Base-by-base conservation (phyloP, 2,888 invertebrate species). In the Eupithecia exiguata region DNA sequence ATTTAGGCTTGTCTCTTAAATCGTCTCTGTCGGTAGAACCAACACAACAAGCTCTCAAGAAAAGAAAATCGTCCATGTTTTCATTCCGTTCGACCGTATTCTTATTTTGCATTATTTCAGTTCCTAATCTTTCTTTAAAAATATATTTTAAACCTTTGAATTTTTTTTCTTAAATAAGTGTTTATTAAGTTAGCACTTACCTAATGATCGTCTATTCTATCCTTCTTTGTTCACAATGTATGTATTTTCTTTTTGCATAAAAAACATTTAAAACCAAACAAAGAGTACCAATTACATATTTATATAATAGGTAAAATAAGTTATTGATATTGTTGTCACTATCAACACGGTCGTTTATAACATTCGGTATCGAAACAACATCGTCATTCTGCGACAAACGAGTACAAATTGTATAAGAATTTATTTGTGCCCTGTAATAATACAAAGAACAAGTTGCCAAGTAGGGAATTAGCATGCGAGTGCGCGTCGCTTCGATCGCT, bases 381-480 rank as follows among this genome's bases (percentile, higher is more conserved):
- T 88, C 86, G 83, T 84, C 85, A 86, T 63, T 84, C 86, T 84
- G 82, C 82, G 87, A 90, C 90, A 91, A 92, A 92, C 89, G 82
- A 91, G 83, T 91, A 91, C 92, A 90, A 91, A 92, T 92, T 91
- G 89, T 88, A 80, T 85, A 88, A 87, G 83, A 89, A 88, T 88
- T 86, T 87, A 85, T 86, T 84, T 84, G 82, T 87, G 80, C 84
- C 85, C 84, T 87, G 87, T 86, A 84, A 85, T 84, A 84, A 65
- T 65, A 65, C 81, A 81, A 86, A 83, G 82, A 84, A 88, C 86
- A 88, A 87, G 86, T 86, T 84, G 84, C 78, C 85, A 84, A 86
- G 82, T 80, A 58, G 72, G 71, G 82, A 89, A 90, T 91, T 91
- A 88, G 86, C 88, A 89, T 90, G 86, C 85, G 83, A 79, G 81